phyloP scores from a whole-genome alignment of 2,113 vertebrate species.

The Marcusenius ussheri region DNA sequence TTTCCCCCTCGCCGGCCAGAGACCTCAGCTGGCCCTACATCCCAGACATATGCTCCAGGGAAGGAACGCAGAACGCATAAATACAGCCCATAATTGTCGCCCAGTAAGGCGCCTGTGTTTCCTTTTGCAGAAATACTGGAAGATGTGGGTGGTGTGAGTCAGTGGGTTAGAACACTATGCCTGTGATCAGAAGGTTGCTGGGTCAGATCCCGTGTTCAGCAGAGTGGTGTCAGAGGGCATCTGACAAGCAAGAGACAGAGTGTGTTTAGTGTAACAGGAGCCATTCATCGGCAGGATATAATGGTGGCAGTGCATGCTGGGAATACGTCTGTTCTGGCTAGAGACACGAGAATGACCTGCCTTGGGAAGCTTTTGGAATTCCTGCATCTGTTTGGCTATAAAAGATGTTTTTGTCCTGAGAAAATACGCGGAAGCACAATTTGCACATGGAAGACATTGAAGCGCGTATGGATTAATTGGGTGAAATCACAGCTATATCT shows the following conservation, averaged over 20 bases:
- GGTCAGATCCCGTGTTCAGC: background rate
- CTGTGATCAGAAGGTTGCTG: background rate
- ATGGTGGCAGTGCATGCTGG: background rate
- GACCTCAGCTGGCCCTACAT: background rate
- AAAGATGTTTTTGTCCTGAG: slow-evolving; percentile 33
- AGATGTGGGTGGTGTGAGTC: background rate
- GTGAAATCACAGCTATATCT: background rate
- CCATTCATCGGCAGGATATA: background rate
- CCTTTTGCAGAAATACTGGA: background rate
- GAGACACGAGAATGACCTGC: background rate
- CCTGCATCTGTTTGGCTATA: slow-evolving; percentile 28
- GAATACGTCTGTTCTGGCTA: background rate
- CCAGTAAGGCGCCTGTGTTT: background rate
- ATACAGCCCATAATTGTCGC: background rate
- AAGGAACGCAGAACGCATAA: background rate
- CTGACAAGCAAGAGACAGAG: slow-evolving; percentile 4
- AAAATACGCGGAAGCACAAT: slow-evolving; percentile 24
- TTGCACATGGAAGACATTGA: background rate
- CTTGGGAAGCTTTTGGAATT: background rate
- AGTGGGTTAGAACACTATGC: background rate
- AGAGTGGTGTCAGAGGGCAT: background rate
- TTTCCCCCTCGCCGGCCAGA: background rate
- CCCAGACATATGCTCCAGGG: background rate
- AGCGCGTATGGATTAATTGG: background rate
- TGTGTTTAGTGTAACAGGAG: slow-evolving; percentile 18